Evolutionary conservation across 2,113 vertebrate genomes (phyloP), one percentile per base, ranked within the genome.

Genomic region (Nipponia nippon): DNA sequence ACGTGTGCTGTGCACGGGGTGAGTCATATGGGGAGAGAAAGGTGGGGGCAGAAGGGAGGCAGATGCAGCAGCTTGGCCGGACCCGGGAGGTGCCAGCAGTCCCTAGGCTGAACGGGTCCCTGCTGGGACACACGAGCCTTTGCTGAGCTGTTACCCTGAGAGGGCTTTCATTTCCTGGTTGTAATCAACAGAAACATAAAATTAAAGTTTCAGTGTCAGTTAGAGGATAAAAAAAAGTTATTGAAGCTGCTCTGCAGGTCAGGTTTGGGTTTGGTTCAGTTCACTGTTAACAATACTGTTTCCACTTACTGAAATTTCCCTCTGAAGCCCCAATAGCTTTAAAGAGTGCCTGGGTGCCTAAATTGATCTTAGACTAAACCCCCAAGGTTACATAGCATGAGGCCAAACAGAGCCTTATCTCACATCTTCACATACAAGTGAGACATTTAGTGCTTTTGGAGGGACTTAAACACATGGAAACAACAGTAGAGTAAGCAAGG

Each of bases 11-110:
- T 9, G 46, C 23, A 6, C 0, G 0, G 38, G 36, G 14, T 20
- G 80, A 47, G 16, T 14, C 26, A 7, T 2, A 9, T 0, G 0
- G 13, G 50, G 22, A 46, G 50, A n/a, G 46, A 67, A 67, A 46
- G n/a, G 11, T 4, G 7, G 38, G 44, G 25, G 25, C 34, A 62
- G 69, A 62, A 63, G 16, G 79, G 36, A 85, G n/a, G 52, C 47
- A 50, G 29, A 49, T 25, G 36, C 1, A 59, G 58, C 29, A 80
- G 22, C 75, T 87, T 50, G 49, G 26, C 40, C 23, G 44, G 73
- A 36, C 16, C 69, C 1, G 2, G n/a, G 34, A 84, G 46, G 27
- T 42, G 46, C 26, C 56, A 66, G 40, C 38, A 1, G 0, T n/a
- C n/a, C 81, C n/a, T 9, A 16, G 8, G 38, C 22, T 66, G 27